Percentiles rank a stretch among this genome's conserved stretches.
Conservation (phyloP, 2,113 vertebrate genomes). For the Mellivora capensis region DNA sequence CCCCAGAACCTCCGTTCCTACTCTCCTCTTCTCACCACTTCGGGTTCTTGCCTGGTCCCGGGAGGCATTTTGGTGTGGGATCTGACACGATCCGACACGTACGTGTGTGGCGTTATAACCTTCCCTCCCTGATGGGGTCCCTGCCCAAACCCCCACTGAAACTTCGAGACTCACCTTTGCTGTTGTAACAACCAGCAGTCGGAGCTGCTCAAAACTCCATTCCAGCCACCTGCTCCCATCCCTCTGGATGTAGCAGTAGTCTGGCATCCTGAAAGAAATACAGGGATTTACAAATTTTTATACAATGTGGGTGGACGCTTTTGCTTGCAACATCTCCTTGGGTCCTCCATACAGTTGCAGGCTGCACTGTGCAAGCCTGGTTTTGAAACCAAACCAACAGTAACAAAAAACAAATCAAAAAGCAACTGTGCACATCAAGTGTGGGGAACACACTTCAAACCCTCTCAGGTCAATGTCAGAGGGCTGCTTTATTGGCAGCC, state of each 20-base stretch:
- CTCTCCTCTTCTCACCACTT: too few species aligned
- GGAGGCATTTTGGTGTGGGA: too few species aligned
- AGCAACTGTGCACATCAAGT: slow-evolving; percentile 63
- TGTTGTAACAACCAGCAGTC: neutral
- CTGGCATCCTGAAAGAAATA: neutral
- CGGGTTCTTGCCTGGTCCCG: neutral
- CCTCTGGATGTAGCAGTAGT: neutral
- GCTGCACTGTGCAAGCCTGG: accelerated
- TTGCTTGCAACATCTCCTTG: neutral
- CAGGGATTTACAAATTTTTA: neutral
- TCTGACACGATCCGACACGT: accelerated
- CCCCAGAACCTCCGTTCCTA: accelerated
- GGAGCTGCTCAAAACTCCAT: neutral
- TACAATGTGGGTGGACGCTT: neutral
- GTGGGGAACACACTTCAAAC: slow-evolving; percentile 68
- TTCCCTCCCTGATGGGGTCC: neutral
- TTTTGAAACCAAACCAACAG: neutral
- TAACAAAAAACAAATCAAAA: slow-evolving; percentile 21
- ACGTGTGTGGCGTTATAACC: accelerated
- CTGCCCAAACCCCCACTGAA: neutral
- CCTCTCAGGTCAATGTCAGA: slow-evolving; percentile 63
- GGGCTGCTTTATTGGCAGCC: neutral
- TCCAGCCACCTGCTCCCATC: slow-evolving; percentile 22
- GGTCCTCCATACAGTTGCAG: accelerated
- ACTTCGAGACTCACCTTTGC: neutral